Percentiles rank a stretch among this genome's conserved stretches.
Conservation (phyloP, 2,113 vertebrate genomes). For the Eubucco bourcierii region DNA sequence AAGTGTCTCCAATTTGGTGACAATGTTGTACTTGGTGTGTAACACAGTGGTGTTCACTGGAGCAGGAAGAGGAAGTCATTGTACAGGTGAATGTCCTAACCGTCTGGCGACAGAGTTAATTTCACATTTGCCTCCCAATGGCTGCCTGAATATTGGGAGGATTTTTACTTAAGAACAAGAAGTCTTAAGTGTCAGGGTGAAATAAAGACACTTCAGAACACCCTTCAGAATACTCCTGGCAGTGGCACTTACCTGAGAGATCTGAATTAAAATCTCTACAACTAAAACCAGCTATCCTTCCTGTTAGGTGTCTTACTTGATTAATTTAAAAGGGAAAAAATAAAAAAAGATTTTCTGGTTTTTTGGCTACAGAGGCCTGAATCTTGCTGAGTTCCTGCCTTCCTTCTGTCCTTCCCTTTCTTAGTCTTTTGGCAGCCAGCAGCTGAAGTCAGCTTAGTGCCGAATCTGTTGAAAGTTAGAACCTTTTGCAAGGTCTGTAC, state of each 20-base stretch:
- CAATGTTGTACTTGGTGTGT: neutral
- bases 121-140: neutral
- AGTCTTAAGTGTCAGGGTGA: neutral
- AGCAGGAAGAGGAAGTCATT: neutral
- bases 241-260: too few relatives aligned
- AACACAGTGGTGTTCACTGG: neutral
- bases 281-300: neutral
- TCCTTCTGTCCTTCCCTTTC: neutral
- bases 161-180: neutral
- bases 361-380: neutral
- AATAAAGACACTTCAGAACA: neutral
- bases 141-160: neutral
- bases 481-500: neutral
- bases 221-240: neutral
- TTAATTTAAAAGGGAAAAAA: neutral
- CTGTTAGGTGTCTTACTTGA: neutral
- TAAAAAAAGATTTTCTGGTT: neutral
- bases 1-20: neutral
- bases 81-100: neutral
- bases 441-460: neutral
- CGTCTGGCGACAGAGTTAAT: neutral
- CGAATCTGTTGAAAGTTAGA: neutral
- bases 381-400: neutral
- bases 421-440: neutral
- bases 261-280: neutral